Evolutionary conservation across 2,888 invertebrate genomes (phyloP).

Genomic region (Ariolimax columbianus): DNA sequence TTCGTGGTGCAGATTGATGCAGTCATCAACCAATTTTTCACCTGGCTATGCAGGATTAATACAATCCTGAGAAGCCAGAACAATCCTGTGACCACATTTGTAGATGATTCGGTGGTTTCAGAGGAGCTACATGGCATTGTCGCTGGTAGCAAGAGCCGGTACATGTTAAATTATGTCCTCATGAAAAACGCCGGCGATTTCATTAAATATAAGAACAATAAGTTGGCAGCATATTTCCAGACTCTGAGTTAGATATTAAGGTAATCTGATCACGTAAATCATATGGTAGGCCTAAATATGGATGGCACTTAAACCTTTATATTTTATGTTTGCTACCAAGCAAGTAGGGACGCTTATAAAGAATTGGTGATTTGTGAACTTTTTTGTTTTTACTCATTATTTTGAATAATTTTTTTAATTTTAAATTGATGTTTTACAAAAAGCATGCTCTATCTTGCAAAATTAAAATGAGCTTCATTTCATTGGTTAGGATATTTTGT

Average conservation of each 20-base stretch:
- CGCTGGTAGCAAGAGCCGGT: neutral
- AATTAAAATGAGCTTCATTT: no score
- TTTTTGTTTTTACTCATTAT: no score
- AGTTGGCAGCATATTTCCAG: neutral
- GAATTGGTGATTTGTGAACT: no score
- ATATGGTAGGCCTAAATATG: no score
- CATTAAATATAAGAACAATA: neutral
- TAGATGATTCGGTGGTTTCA: neutral
- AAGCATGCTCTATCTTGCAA: no score
- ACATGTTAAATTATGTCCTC: neutral
- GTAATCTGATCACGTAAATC: neutral
- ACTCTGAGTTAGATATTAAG: neutral
- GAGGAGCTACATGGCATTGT: neutral
- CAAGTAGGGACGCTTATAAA: no score
- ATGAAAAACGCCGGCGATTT: neutral
- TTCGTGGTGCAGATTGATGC: neutral
- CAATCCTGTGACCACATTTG: conserved; percentile 12
- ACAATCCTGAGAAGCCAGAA: conserved; percentile 11
- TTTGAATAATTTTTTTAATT: no score
- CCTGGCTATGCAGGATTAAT: neutral
- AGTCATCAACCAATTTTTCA: neutral
- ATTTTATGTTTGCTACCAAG: no score
- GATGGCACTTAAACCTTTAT: no score
- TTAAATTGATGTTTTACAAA: no score
- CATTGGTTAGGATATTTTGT: no score